phyloP scores from a whole-genome alignment of 92 coral and sea anemone species.

The Zoanthus gigantus region DNA sequence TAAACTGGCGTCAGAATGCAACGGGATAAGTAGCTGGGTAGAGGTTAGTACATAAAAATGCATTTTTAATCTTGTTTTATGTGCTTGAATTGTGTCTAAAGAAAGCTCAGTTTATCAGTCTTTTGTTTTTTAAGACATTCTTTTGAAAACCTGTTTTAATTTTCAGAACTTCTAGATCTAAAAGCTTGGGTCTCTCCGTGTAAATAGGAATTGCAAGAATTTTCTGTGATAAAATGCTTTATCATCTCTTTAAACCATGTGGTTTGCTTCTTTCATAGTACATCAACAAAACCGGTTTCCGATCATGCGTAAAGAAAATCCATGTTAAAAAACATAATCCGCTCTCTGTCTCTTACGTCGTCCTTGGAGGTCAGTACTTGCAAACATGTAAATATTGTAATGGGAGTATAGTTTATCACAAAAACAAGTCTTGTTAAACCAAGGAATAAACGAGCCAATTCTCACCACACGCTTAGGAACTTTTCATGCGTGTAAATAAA shows the following conservation, averaged over 20 bases:
- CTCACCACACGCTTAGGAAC: too few species aligned
- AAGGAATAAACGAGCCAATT: too few species aligned
- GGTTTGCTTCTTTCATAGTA: slow-evolving; percentile 49
- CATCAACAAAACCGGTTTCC: slow-evolving; percentile 69
- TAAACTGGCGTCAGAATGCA: slow-evolving; percentile 65
- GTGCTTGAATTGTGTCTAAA: neutral
- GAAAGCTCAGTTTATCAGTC: too few species aligned
- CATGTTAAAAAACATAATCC: slow-evolving; percentile 71
- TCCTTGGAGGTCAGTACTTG: slow-evolving; percentile 60
- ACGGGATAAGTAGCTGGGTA: slow-evolving; percentile 79
- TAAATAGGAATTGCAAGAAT: too few species aligned
- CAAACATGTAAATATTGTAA: too few species aligned
- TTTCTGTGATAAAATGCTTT: too few species aligned
- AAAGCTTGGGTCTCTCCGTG: too few species aligned
- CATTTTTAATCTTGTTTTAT: neutral
- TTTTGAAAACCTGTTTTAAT: neutral
- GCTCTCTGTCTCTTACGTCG: slow-evolving; percentile 70
- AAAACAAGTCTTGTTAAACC: too few species aligned
- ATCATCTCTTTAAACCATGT: too few species aligned
- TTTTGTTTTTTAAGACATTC: neutral
- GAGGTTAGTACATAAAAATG: slow-evolving; percentile 53
- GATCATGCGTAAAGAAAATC: slow-evolving; percentile 80
- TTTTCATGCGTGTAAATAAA: too few species aligned
- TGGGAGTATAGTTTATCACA: too few species aligned
- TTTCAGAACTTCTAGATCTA: too few species aligned